Evolutionary conservation across 2,797 vertebrate species (phyloP).

Genomic region (Peromyscus aztecus): DNA sequence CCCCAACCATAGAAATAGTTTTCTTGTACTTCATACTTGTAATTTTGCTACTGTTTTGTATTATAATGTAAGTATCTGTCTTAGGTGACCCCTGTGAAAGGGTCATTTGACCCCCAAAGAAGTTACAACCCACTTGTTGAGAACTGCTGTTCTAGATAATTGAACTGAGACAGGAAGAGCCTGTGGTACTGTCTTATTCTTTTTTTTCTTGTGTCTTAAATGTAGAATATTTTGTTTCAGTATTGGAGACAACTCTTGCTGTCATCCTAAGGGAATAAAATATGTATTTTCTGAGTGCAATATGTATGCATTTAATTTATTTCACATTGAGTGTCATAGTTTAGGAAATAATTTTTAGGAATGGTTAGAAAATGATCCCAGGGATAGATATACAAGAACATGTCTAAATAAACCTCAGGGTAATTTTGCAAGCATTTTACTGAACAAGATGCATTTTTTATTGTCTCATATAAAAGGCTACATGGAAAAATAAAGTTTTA

Average conservation of each 20-base stretch:
- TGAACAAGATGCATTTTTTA: slow-evolving; percentile 58
- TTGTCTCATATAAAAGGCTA: slow-evolving; percentile 55
- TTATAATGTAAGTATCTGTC: background rate
- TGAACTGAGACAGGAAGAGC: background rate
- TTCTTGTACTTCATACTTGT: background rate
- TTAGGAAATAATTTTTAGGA: slow-evolving; percentile 63
- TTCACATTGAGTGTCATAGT: slow-evolving; percentile 28
- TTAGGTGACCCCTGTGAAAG: background rate
- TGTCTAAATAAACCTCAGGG: slow-evolving; percentile 49
- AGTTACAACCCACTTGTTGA: background rate
- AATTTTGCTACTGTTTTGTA: background rate
- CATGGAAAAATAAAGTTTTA: background rate
- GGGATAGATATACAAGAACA: slow-evolving; percentile 29
- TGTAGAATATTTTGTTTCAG: slow-evolving; percentile 46
- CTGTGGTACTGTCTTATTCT: background rate
- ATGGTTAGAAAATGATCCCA: slow-evolving; percentile 49
- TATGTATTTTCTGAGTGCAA: slow-evolving; percentile 1
- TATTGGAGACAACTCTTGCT: background rate
- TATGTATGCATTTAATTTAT: background rate
- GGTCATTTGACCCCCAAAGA: background rate
- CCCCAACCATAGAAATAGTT: background rate
- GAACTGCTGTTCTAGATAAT: background rate
- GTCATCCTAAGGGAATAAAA: slow-evolving; percentile 40
- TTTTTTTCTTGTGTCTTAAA: background rate
- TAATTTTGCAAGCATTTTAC: slow-evolving; percentile 39